Evolutionary conservation across 2,113 vertebrate genomes (phyloP).

Genomic region (Ceyx cyanopectus): DNA sequence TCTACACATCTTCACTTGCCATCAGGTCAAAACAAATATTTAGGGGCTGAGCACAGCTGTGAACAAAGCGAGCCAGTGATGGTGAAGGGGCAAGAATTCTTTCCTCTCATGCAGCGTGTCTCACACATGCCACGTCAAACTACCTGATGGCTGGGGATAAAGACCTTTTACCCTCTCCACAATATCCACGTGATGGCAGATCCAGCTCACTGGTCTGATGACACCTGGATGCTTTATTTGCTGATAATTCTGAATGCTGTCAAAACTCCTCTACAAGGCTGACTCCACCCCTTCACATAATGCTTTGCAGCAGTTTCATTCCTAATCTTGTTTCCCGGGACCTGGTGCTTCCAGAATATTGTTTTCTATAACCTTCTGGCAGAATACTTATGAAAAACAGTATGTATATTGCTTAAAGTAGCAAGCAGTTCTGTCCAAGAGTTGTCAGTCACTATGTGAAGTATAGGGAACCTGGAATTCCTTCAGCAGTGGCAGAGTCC

Average conservation of each 20-base stretch:
- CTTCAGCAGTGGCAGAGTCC: neutral
- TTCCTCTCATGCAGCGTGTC: neutral
- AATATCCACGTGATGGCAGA: neutral
- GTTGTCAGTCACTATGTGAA: neutral
- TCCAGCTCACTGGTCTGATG: neutral
- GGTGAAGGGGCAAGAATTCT: neutral
- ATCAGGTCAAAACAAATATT: slow-evolving; percentile 51
- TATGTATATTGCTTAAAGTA: neutral
- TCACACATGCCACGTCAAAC: neutral
- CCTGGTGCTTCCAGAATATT: neutral
- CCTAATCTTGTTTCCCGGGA: neutral
- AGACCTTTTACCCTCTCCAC: neutral
- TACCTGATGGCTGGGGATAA: neutral
- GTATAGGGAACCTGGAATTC: neutral
- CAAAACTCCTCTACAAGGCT: neutral
- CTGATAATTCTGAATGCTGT: neutral
- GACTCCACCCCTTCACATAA: neutral
- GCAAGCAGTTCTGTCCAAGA: neutral
- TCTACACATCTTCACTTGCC: slow-evolving; percentile 48
- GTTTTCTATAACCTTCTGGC: neutral
- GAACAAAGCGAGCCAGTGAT: slow-evolving; percentile 8
- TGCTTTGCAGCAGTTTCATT: neutral
- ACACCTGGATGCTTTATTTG: neutral
- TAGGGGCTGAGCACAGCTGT: slow-evolving; percentile 12
- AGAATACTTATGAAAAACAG: neutral